Base-by-base conservation (phyloP, 2,888 invertebrate genomes). In the Pyrrhosoma nymphula region DNA sequence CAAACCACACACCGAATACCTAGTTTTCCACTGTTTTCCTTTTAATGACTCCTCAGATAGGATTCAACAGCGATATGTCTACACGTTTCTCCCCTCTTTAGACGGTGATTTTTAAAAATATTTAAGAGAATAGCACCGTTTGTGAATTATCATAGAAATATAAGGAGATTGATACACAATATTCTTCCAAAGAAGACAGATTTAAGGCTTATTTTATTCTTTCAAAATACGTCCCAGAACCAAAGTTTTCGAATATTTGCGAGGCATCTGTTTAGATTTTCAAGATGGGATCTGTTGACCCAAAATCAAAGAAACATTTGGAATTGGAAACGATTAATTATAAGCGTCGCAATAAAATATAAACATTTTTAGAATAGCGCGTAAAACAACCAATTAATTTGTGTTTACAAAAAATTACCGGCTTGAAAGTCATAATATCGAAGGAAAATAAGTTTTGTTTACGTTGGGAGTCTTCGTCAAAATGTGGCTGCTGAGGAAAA, bases 341-440 rank as follows among this genome's bases (percentile, higher is more conserved):
- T 93, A 93, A 93, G 93, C 93, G 55, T 47, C 8, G 93, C n/a
- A 69, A 69, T 93, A 93, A 93, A 93, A 75, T 75, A 47, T 69
- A 93, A 93, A 93, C 39, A 39, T 93, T 63, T 69, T 63, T 20
- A 60, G 90, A 82, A 82, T 35, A 82, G 30, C 82, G 26, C 35
- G 93, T 35, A 75, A 63, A 30, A 93, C 47, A 93, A 75, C 69
- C 93, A 93, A 93, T 93, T 93, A 93, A 69, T 93, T 93, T 63
- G 47, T 93, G 93, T 93, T 93, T 93, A 93, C 93, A 93, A 93
- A 93, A 91, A 93, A 93, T 93, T 93, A 93, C n/a, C 69, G 47
- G 93, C 93, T 93, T 93, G 93, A 93, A 93, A 93, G 93, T 93
- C 93, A 75, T 93, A 93, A 93, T 93, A 93, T 93, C 55, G 69